Conservation (phyloP, 2,113 vertebrate genomes). For the Cepphus grylle region DNA sequence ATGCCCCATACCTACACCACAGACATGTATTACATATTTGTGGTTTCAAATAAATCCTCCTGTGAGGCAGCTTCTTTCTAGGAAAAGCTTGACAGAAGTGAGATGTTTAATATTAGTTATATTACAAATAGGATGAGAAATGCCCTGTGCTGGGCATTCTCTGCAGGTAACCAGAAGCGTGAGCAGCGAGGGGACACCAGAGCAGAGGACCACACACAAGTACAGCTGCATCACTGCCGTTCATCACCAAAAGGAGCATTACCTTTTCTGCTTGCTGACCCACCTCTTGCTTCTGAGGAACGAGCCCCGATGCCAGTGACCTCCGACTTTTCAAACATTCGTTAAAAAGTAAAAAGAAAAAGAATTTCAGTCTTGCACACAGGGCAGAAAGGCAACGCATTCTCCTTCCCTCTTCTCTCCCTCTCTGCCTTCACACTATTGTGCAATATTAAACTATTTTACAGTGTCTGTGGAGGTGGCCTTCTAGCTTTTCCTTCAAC, state of each 20-base stretch:
- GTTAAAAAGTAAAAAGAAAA: background rate
- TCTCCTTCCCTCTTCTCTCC: background rate
- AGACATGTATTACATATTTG: too few relatives aligned
- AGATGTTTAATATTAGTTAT: background rate
- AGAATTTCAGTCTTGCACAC: background rate
- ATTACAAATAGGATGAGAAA: background rate
- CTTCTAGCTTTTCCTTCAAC: background rate
- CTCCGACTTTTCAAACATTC: constrained; percentile 43
- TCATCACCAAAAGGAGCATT: background rate
- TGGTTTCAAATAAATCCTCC: background rate
- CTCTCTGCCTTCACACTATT: background rate
- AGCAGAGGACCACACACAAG: background rate
- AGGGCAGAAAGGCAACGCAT: background rate
- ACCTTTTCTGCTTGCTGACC: constrained; percentile 59
- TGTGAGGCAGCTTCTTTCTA: background rate
- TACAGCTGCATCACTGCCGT: fast-evolving
- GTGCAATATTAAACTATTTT: background rate
- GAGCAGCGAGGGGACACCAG: background rate
- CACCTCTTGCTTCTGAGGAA: constrained; percentile 29
- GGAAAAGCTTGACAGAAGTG: background rate
- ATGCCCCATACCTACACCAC: background rate
- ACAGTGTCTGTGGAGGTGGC: background rate
- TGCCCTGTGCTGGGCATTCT: background rate
- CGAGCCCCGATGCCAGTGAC: background rate
- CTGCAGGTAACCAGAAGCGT: background rate